Conservation (phyloP, 2,113 vertebrate species). For the Peromyscus leucopus region DNA sequence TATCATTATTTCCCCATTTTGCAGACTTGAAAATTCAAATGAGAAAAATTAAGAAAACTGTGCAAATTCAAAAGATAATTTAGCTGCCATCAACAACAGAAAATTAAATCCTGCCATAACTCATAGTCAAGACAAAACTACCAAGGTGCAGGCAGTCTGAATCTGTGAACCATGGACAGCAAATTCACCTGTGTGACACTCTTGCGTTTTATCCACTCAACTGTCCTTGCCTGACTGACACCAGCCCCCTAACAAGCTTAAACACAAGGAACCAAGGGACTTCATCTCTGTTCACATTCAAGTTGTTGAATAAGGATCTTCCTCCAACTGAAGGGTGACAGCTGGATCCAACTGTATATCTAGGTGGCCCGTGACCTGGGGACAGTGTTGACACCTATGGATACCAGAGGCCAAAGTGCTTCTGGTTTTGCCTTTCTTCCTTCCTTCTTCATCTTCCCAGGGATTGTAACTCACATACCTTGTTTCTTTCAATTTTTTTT, state of each 20-base stretch:
- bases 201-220: not conserved
- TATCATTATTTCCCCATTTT: too few species aligned
- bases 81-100: not conserved
- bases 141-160: constrained; percentile 22
- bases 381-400: not conserved
- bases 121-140: not conserved
- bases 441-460: not conserved
- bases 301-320: not conserved
- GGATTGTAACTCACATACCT: constrained; percentile 10
- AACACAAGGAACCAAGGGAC: constrained; percentile 42
- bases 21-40: not conserved
- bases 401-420: not conserved
- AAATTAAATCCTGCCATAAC: not conserved
- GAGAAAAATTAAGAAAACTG: not conserved
- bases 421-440: not conserved
- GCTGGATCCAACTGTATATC: not conserved
- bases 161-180: not conserved
- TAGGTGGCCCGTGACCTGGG: not conserved
- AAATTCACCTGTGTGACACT: constrained; percentile 6
- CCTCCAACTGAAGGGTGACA: not conserved
- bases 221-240: not conserved
- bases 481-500: not conserved
- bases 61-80: not conserved
- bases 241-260: not conserved
- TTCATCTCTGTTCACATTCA: not conserved